Conservation (phyloP, 1,140 invertebrate genomes). For the Trichonephila clavipes region DNA sequence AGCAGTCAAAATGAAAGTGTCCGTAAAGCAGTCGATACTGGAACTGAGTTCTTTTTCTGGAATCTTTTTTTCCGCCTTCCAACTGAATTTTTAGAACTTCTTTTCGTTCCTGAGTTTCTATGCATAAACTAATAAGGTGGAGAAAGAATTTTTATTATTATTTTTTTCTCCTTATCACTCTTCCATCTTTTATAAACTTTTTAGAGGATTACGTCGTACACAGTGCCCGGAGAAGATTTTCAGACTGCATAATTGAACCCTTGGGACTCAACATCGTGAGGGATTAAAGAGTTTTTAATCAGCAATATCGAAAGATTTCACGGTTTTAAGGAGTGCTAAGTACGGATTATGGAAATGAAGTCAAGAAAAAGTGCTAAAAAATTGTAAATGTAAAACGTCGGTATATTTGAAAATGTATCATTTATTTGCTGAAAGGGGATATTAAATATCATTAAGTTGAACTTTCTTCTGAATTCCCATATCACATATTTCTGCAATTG, state of each 20-base stretch:
- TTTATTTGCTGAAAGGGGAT: no score
- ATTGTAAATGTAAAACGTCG: no score
- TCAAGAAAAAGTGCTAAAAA: neutral
- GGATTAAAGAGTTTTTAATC: neutral
- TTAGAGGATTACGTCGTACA: neutral
- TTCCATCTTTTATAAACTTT: neutral
- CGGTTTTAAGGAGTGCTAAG: slow-evolving; percentile 7
- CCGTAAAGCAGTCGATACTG: slow-evolving; percentile 11
- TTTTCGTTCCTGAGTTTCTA: slow-evolving; percentile 7
- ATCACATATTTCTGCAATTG: no score
- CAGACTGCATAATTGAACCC: slow-evolving; percentile 19
- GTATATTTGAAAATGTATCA: no score
- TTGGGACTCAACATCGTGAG: neutral
- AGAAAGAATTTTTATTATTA: neutral
- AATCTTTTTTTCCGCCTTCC: neutral
- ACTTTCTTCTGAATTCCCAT: no score
- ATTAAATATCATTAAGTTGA: no score
- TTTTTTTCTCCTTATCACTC: neutral
- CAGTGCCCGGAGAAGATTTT: neutral
- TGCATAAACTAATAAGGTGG: slow-evolving; percentile 51
- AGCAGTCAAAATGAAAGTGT: slow-evolving; percentile 18
- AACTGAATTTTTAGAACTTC: neutral
- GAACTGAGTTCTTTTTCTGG: neutral
- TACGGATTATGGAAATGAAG: neutral
- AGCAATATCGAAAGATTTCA: neutral